Conservation (phyloP, 2,113 vertebrate genomes). For the Acanthochromis polyacanthus region DNA sequence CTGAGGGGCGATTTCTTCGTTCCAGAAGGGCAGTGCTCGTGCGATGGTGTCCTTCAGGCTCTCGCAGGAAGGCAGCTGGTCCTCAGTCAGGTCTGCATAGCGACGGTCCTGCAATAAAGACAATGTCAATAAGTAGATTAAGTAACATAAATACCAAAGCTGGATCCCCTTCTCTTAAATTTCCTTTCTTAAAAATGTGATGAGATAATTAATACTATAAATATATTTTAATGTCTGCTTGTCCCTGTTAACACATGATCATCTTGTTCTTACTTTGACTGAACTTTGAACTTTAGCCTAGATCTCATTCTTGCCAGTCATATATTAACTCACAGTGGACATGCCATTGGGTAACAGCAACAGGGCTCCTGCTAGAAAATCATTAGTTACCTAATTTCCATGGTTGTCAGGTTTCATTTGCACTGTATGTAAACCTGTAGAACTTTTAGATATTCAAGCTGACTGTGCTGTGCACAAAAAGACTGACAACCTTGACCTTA, state of each 20-base stretch:
- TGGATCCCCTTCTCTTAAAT: not conserved
- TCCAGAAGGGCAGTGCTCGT: slow-evolving; percentile 93
- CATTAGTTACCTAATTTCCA: not conserved
- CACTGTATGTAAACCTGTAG: slow-evolving; percentile 1
- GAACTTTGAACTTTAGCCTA: slow-evolving; percentile 69
- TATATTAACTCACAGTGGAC: slow-evolving; percentile 69
- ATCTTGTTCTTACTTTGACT: slow-evolving; percentile 30
- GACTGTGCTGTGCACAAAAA: slow-evolving; percentile 27
- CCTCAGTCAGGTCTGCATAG: slow-evolving; percentile 84
- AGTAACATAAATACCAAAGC: not conserved
- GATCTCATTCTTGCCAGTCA: slow-evolving; percentile 53
- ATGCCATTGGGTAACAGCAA: slow-evolving; percentile 42
- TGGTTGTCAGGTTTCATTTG: slow-evolving; percentile 3
- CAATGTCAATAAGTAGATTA: not conserved
- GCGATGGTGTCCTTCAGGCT: slow-evolving; percentile 95
- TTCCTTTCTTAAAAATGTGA: no score
- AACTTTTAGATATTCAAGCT: not conserved
- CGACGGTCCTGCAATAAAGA: slow-evolving; percentile 85
- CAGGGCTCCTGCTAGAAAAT: slow-evolving; percentile 14
- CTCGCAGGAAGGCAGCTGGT: slow-evolving; percentile 91
- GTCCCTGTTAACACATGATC: slow-evolving; percentile 10
- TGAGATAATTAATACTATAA: not conserved
- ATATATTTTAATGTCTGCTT: not conserved
- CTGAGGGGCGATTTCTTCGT: slow-evolving; percentile 90
- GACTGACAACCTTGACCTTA: not conserved